A percentile compares a stretch with the other conserved stretches of the same genome.
Evolutionary conservation across 2,797 vertebrate species (phyloP).

Genomic region (Poeciliopsis infans): DNA sequence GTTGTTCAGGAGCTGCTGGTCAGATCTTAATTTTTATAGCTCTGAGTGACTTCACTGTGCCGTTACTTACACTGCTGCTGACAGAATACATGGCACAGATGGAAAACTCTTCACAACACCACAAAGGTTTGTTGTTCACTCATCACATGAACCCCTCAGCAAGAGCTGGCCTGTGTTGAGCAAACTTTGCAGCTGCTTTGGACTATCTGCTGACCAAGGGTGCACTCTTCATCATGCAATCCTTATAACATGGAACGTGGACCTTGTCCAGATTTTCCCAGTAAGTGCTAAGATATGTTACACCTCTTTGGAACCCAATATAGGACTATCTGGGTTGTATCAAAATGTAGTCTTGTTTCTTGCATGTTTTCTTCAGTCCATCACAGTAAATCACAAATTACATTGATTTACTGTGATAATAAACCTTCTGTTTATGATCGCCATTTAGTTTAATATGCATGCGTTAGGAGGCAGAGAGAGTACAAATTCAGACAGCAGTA

Average conservation of each 20-base stretch:
- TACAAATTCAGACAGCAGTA: neutral
- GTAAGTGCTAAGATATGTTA: neutral
- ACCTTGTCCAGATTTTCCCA: neutral
- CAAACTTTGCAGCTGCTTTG: conserved; percentile 1
- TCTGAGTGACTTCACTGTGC: neutral
- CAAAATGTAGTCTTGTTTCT: neutral
- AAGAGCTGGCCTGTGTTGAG: neutral
- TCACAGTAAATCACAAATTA: neutral
- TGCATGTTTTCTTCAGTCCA: neutral
- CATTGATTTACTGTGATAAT: neutral
- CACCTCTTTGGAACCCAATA: neutral
- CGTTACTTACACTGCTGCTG: neutral
- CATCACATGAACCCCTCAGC: neutral
- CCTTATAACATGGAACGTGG: neutral
- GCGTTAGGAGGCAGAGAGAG: neutral
- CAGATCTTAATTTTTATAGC: neutral
- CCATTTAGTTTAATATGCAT: neutral
- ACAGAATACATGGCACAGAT: neutral
- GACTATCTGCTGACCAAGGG: neutral
- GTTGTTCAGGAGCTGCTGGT: neutral
- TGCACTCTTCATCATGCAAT: neutral
- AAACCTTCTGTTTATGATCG: neutral
- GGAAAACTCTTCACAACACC: neutral
- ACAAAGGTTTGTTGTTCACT: neutral
- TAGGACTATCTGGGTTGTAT: neutral